Conservation (phyloP, 2,113 vertebrate genomes). For the Numenius arquata region DNA sequence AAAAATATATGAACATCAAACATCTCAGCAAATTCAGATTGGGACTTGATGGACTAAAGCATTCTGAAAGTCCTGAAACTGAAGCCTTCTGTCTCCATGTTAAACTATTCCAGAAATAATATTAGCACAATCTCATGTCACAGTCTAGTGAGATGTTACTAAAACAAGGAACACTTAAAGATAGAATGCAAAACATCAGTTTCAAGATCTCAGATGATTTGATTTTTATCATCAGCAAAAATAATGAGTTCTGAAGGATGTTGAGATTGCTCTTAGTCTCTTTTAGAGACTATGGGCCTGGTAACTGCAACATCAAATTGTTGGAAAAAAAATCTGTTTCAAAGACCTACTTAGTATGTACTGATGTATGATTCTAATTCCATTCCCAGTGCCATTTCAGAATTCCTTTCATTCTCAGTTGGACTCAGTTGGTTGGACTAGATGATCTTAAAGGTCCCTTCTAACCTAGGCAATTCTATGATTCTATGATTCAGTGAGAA, state of each 20-base stretch:
- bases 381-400: not conserved
- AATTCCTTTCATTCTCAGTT: not conserved
- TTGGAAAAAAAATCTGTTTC: not conserved
- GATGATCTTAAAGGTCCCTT: no score
- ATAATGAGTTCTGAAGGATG: not conserved
- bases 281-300: not conserved
- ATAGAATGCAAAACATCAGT: not conserved
- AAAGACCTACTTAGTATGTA: not conserved
- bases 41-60: not conserved
- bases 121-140: not conserved
- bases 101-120: not conserved
- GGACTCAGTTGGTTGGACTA: no score
- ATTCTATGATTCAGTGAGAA: no score
- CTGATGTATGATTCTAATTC: not conserved
- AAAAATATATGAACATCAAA: not conserved
- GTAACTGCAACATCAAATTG: not conserved
- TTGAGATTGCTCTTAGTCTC: not conserved
- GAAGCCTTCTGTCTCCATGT: not conserved
- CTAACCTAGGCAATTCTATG: no score
- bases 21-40: not conserved
- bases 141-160: not conserved
- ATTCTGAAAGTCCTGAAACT: not conserved
- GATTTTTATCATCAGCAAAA: not conserved
- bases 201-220: not conserved
- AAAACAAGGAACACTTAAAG: not conserved